Evolutionary conservation across 2,888 invertebrate genomes (phyloP), one percentile per base, ranked within the genome.

Genomic region (Lamellibrachia columna): DNA sequence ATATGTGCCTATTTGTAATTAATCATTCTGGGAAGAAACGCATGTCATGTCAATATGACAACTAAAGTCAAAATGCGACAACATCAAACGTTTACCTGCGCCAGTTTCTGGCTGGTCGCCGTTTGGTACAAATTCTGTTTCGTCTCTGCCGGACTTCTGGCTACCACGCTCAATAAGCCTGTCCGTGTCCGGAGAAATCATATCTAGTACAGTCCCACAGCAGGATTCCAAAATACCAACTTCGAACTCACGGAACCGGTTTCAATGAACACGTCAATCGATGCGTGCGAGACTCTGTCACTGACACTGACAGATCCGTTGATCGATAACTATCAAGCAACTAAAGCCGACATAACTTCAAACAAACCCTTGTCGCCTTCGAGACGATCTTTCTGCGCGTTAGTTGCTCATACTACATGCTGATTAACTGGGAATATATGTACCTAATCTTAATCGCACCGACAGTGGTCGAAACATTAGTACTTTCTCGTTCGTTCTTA

Each of bases 221-320:
- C 75, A 15, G 75, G 75, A 22, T 75, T 75, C 75, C 75, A 75
- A 75, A 75, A 75, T 75, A 75, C 75, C 75, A n/a, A 75, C 75
- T 55, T 7, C 55, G 9, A 55, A 7, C 55, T 75, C 75, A 75
- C 75, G 15, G 75, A 75, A 75, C 75, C 75, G 75, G 75, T 75
- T 55, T 75, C 75, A 75, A n/a, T 22, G 3, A 75, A 75, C n/a
- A 75, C 75, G 75, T 15, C 75, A 75, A 75, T 75, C 22, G 75
- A 75, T 75, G 22, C 75, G 75, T 75, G 75, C n/a, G 6, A 75
- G 6, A 22, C n/a, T 15, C 22, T 15, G 22, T 75, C 75, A 22
- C 15, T 15, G 75, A 15, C 22, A 22, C n/a, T 3, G 75, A 75
- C 6, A 15, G 75, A 55, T 7, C 7, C 55, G 75, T 15, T 11